Evolutionary conservation across 2,113 vertebrate species (phyloP), one percentile per base, ranked within the genome.

Genomic region (Zingel zingel): DNA sequence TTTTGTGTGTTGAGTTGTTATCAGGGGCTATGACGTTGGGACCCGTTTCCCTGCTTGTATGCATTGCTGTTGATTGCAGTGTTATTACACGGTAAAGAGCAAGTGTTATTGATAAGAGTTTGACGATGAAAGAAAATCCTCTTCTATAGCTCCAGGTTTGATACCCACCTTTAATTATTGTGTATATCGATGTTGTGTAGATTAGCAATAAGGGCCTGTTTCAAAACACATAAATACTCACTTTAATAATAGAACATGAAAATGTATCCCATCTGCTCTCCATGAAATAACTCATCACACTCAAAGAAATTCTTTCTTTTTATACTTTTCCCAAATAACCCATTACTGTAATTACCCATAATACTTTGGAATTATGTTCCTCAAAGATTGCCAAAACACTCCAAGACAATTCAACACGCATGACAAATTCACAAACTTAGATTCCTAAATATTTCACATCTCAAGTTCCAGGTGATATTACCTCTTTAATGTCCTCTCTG

Each of bases 51-150:
- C 58, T 76, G 63, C 27, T 56, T 66, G 54, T 75, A 43, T 54
- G 43, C 78, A 57, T 79, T 83, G 50, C 33, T 88, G 85, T 91
- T 85, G 69, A 89, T 43, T 86, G 81, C 92, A 91, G 91, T 92
- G 88, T 93, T 94, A 92, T 89, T 89, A 89, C 82, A 91, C 86
- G 83, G 79, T 82, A 80, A 77, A 85, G 66, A 77, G 79, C 25
- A 74, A 14, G 53, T 70, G 69, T 90, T 85, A 61, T 73, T 72
- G 30, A 77, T 68, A 36, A 47, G 58, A 81, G 77, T 84, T 70
- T 73, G 50, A 79, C 25, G 3, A 79, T 48, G 48, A 54, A 79
- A 85, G 75, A 74, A 77, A 74, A 19, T 58, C 21, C 21, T 48
- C 74, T 84, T 87, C 54, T 76, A 63, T 83, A 75, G 85, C 45